Base-by-base conservation (phyloP, 2,797 vertebrate species). In the Poeciliopsis paucimaculata region DNA sequence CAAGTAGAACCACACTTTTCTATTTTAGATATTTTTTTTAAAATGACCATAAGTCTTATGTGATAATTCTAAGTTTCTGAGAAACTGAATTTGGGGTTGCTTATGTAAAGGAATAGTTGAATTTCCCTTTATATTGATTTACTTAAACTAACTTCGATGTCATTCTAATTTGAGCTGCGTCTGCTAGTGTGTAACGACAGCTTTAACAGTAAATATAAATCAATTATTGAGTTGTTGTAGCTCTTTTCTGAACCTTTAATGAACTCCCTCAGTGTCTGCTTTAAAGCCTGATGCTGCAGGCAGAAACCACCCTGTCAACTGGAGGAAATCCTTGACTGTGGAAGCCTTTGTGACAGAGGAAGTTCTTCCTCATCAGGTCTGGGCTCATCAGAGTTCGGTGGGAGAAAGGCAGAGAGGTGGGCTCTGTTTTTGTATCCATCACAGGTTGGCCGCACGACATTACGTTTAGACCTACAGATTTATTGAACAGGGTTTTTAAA, bases 291-390 rank as follows among this genome's bases (percentile, higher is more conserved):
- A 36, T 34, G 60, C 16, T 36, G 31, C 16, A 64, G 31, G 34
- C 31, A 18, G 16, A 36, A 20, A 16, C 34, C 34, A 20, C 8
- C 15, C 31, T 7, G 31, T 66, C 18, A 66, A 66, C 34, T 23
- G 4, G 28, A 93, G 76, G 79, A 89, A 90, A 68, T 86, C 81
- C 79, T 73, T 53, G 34, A 90, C 76, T 77, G 43, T 73, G 73
- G 71, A 72, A 78, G 0, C 46, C 81, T 49, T 1, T n/a, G 18
- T 31, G 28, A 0, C 62, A 31, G 31, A 84, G 75, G 64, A 66
- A 39, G 36, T 23, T 7, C 36, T 23, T 39, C 64, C 34, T 53
- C 51, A 53, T 53, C 34, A 66, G 34, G 36, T 66, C 20, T 41
- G 36, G 75, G 71, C 87, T 10, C 78, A 87, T 68, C 79, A 73